Percentiles rank a stretch among this genome's conserved stretches.
These are phyloP conservation scores for Crotalus horridus DNA, from an alignment of 2,113 vertebrate species.

Conservation along the genomic window DNA sequence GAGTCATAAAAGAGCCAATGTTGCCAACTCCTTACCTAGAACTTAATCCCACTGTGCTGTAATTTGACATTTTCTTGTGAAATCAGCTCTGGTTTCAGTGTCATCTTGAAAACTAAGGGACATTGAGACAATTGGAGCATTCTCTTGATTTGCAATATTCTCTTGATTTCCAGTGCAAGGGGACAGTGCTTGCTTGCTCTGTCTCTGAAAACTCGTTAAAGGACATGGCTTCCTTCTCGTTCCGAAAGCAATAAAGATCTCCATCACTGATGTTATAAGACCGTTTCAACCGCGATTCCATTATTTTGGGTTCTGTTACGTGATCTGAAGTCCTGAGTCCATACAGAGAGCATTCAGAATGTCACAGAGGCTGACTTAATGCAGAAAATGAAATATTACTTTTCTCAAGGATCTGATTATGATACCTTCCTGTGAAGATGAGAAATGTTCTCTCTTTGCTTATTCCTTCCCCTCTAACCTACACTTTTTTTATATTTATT, in stretches of 20 bases:
- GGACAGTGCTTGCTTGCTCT: not conserved
- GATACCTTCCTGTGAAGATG: fast-evolving
- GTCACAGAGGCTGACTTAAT: constrained; percentile 10
- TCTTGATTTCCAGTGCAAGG: not conserved
- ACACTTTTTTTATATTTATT: not conserved
- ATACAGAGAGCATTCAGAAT: constrained; percentile 47
- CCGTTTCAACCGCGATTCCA: constrained; percentile 10
- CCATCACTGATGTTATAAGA: not conserved
- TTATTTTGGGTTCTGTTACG: constrained; percentile 26
- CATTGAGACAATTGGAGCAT: not conserved
- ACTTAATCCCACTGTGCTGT: not conserved
- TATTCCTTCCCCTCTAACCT: constrained; percentile 32
- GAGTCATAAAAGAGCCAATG: too few relatives aligned
- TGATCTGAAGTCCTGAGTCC: constrained; percentile 18
- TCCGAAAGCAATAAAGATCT: not conserved
- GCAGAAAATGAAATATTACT: not conserved
- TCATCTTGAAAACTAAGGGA: not conserved
- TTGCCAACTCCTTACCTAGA: too few relatives aligned
- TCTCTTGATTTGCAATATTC: not conserved
- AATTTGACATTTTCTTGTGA: not conserved
- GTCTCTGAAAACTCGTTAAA: not conserved
- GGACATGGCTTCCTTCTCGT: not conserved
- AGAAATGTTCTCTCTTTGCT: constrained; percentile 35
- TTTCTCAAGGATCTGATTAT: constrained; percentile 26
- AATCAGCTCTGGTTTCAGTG: not conserved